These are phyloP conservation scores for Xenotilapia caudafasciata DNA, from an alignment of 2,113 vertebrate genomes.

Conservation along the genomic window DNA sequence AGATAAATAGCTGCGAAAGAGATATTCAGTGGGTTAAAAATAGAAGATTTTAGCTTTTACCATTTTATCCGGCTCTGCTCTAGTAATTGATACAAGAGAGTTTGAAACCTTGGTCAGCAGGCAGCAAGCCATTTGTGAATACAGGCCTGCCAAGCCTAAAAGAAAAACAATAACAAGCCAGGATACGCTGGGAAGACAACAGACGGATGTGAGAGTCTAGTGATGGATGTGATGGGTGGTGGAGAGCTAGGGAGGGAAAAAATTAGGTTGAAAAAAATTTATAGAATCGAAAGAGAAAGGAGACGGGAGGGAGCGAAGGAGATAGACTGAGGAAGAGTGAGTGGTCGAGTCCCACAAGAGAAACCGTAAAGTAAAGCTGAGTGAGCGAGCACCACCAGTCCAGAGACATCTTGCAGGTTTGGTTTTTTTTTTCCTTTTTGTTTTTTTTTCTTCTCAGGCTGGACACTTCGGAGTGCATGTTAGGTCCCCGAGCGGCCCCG, in stretches of 20 bases:
- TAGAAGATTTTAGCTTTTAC: neutral
- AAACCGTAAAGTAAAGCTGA: constrained; percentile 89
- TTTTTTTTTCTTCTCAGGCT: constrained; percentile 42
- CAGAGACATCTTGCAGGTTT: constrained; percentile 81
- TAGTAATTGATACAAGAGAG: constrained; percentile 62
- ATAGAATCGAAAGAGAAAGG: constrained; percentile 11
- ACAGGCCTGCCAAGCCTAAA: constrained; percentile 39
- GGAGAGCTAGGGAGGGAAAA: constrained; percentile 18
- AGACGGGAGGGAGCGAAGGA: constrained; percentile 35
- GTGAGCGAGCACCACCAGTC: constrained; percentile 85
- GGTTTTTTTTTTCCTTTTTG: neutral
- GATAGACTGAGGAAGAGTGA: constrained; percentile 44
- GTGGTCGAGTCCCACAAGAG: constrained; percentile 82
- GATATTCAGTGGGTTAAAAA: neutral
- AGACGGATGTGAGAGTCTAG: constrained; percentile 32
- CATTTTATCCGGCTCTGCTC: constrained; percentile 2
- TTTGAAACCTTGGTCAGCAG: constrained; percentile 55
- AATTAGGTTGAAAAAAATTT: constrained; percentile 37
- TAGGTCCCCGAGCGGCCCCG: constrained; percentile 78
- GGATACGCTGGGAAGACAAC: constrained; percentile 30
- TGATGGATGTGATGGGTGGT: constrained; percentile 53
- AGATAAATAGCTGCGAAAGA: neutral
- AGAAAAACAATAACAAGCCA: constrained; percentile 58
- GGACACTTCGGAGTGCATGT: constrained; percentile 81
- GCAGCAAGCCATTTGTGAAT: constrained; percentile 56